These are phyloP conservation scores for Callinectes sapidus DNA, from an alignment of 2,888 invertebrate species.

Conservation along the genomic window DNA sequence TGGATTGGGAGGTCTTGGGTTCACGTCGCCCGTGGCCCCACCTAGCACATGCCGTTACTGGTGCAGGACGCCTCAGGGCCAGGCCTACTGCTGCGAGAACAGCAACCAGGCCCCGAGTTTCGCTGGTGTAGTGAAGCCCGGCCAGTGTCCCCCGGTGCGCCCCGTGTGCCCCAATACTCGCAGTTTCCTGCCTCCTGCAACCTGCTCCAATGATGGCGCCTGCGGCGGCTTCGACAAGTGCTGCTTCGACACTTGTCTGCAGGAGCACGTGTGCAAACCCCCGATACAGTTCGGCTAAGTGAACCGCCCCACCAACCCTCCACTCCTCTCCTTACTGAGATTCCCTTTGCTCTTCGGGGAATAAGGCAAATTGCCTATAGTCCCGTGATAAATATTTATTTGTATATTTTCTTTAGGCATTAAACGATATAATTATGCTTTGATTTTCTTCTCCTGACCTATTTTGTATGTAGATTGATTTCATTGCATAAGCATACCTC, in stretches of 20 bases:
- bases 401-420: neutral
- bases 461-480: neutral
- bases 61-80: slow-evolving; percentile 62
- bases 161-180: slow-evolving; percentile 9
- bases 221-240: slow-evolving; percentile 37
- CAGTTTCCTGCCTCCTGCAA: neutral
- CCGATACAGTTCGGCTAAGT: slow-evolving; percentile 5
- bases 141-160: slow-evolving; percentile 34
- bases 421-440: neutral
- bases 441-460: neutral
- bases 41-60: slow-evolving; percentile 61
- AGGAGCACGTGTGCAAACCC: neutral
- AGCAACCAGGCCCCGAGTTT: slow-evolving; percentile 34
- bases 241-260: slow-evolving; percentile 17
- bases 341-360: neutral
- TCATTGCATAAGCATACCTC: neutral
- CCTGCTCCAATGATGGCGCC: slow-evolving; percentile 34
- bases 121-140: slow-evolving; percentile 57
- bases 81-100: slow-evolving; percentile 65
- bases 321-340: neutral
- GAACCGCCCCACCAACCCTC: neutral
- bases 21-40: slow-evolving; percentile 15
- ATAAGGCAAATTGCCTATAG: neutral
- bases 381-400: neutral
- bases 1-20: neutral